phyloP scores from a whole-genome alignment of 2,888 invertebrate species.

The Dendrolimus houi region DNA sequence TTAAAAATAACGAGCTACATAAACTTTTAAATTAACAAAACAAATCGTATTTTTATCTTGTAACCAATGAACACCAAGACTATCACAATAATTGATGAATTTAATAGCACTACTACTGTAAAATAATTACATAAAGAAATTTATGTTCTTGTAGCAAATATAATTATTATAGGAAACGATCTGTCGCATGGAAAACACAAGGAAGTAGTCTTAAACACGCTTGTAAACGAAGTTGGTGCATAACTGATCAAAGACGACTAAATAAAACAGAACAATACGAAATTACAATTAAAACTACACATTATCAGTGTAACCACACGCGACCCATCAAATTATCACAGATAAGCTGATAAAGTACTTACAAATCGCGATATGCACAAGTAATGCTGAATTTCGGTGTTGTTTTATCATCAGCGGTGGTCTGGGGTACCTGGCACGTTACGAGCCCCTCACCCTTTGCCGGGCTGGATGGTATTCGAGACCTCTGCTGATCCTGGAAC shows the following conservation, averaged over 20 bases:
- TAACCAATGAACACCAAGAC: too few relatives aligned
- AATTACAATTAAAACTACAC: slow-evolving; percentile 23
- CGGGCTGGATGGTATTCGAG: slow-evolving; percentile 72
- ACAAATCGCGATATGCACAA: slow-evolving; percentile 38
- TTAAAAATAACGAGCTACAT: too few relatives aligned
- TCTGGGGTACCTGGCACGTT: slow-evolving; percentile 60
- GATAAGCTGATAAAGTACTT: slow-evolving; percentile 45
- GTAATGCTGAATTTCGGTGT: slow-evolving; percentile 44
- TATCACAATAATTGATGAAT: too few relatives aligned
- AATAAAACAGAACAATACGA: not conserved
- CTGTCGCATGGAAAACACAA: too few relatives aligned
- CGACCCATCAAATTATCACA: slow-evolving; percentile 42
- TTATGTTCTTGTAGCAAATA: too few relatives aligned
- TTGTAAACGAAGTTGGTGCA: too few relatives aligned
- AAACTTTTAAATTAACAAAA: too few relatives aligned
- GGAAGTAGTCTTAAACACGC: too few relatives aligned
- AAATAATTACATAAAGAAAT: too few relatives aligned
- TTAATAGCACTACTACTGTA: too few relatives aligned
- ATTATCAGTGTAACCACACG: slow-evolving; percentile 15
- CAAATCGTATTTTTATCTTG: too few relatives aligned
- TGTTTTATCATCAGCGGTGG: slow-evolving; percentile 65
- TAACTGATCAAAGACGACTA: not conserved
- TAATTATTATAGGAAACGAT: too few relatives aligned
- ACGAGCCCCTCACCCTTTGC: slow-evolving; percentile 41
- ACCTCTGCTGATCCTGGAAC: slow-evolving; percentile 74